Percentiles rank a stretch among this genome's conserved stretches.
Conservation (phyloP, 2,113 vertebrate species). For the Rhinolophus sinicus region DNA sequence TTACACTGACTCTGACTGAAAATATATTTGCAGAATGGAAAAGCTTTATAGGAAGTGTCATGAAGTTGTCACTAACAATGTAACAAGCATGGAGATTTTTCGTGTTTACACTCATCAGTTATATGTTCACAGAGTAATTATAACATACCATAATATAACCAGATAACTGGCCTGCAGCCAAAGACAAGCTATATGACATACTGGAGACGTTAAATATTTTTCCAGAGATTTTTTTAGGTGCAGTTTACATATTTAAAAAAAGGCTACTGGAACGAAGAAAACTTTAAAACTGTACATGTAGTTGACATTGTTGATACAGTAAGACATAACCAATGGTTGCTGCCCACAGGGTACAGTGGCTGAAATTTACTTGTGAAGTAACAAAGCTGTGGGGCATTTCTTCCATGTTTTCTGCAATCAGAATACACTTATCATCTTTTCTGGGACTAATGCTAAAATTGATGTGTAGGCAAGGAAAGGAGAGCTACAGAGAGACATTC, state of each 20-base stretch:
- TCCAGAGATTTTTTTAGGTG: neutral
- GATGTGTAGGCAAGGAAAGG: neutral
- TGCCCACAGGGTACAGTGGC: neutral
- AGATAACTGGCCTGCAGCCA: neutral
- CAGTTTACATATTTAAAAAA: neutral
- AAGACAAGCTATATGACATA: neutral
- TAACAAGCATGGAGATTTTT: neutral
- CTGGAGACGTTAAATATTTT: neutral
- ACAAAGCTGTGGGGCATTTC: neutral
- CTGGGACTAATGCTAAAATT: neutral
- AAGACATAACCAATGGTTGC: neutral
- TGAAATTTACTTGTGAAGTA: neutral
- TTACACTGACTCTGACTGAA: neutral
- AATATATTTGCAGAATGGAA: slow-evolving; percentile 29
- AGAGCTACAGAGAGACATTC: neutral
- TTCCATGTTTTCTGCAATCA: neutral
- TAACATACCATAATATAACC: neutral
- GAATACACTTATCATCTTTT: neutral
- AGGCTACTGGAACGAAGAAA: neutral
- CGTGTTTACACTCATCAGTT: neutral
- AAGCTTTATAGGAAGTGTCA: neutral
- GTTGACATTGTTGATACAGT: neutral
- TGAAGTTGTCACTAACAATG: neutral
- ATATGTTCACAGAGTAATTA: neutral
- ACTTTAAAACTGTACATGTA: neutral